Evolutionary conservation across 53 echinoderm and acorn worm species (phyloP).

Genomic region (Pentamera pediparva): DNA sequence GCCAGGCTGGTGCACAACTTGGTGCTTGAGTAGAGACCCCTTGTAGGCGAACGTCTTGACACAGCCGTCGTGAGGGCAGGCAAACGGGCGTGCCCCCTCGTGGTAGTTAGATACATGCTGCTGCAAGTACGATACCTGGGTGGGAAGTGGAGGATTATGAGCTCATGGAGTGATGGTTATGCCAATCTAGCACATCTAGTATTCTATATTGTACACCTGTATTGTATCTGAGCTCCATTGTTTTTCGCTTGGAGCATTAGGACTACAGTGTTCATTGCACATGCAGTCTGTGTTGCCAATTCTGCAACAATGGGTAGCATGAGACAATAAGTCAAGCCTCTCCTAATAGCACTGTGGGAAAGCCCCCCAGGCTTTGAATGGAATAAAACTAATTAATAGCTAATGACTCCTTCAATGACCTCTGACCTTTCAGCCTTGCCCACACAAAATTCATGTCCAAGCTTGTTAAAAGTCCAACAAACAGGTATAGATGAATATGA

Average conservation of each 20-base stretch:
- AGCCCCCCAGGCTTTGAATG: no score
- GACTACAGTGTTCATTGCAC: no score
- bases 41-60: slow-evolving; percentile 87
- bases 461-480: no score
- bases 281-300: no score
- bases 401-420: no score
- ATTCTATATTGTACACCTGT: not conserved
- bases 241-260: no score
- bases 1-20: slow-evolving; percentile 75
- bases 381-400: no score
- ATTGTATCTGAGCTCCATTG: no score
- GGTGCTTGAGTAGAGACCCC: slow-evolving; percentile 67
- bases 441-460: no score
- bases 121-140: slow-evolving; percentile 48
- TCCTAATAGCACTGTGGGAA: no score
- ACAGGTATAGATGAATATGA: no score
- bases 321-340: not conserved
- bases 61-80: slow-evolving; percentile 66
- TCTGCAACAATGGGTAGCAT: not conserved
- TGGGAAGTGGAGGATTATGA: not conserved
- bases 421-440: no score
- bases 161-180: not conserved
- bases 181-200: not conserved
- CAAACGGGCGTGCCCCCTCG: slow-evolving; percentile 76
- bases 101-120: slow-evolving; percentile 86